Evolutionary conservation across 2,888 invertebrate genomes (phyloP).

Genomic region (Thera britannica): DNA sequence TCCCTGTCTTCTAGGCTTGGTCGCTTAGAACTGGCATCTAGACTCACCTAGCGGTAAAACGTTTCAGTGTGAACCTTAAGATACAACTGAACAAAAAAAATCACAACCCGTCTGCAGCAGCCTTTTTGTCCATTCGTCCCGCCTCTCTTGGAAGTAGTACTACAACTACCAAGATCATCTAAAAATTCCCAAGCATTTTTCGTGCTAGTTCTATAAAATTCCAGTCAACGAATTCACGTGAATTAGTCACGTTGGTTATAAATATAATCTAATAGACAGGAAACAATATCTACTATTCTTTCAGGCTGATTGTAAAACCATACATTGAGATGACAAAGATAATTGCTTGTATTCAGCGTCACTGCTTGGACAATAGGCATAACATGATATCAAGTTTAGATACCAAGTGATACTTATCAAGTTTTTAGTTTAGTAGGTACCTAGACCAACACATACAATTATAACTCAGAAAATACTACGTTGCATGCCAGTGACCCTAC

Average conservation of each 20-base stretch:
- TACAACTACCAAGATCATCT: no score
- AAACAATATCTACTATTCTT: conserved; percentile 27
- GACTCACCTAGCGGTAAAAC: no score
- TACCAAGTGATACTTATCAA: no score
- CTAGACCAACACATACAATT: background rate
- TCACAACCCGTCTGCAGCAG: no score
- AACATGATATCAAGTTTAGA: conserved; percentile 21
- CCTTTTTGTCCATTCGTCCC: no score
- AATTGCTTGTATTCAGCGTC: conserved; percentile 36
- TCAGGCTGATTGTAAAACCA: conserved; percentile 21
- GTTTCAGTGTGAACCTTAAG: no score
- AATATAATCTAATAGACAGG: conserved; percentile 20
- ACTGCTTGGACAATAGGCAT: conserved; percentile 31
- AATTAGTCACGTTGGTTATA: conserved; percentile 26
- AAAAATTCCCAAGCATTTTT: background rate
- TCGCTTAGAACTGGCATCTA: no score
- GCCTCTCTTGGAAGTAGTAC: no score
- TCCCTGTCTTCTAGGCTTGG: no score
- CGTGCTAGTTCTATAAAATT: conserved; percentile 12
- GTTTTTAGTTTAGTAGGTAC: no score
- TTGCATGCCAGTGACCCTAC: background rate
- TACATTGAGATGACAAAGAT: conserved; percentile 39
- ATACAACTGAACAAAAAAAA: no score
- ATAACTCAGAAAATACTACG: background rate
- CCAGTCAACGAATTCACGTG: conserved; percentile 17